phyloP scores from a whole-genome alignment of 2,113 vertebrate species.

The Indicator indicator region DNA sequence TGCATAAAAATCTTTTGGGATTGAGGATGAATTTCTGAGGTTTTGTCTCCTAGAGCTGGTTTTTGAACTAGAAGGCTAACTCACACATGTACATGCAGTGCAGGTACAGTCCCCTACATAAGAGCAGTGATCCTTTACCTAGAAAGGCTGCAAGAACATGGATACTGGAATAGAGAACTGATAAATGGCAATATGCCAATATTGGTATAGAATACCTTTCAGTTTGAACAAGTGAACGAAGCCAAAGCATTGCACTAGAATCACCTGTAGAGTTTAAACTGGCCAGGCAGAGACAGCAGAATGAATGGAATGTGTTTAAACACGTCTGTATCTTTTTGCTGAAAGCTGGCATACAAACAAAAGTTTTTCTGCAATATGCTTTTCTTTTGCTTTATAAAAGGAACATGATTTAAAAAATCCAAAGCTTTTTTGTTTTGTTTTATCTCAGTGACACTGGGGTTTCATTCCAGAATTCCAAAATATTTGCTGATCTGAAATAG shows the following conservation, averaged over 20 bases:
- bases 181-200: background rate
- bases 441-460: background rate
- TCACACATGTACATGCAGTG: fast-evolving
- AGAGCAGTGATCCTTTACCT: background rate
- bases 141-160: background rate
- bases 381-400: background rate
- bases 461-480: background rate
- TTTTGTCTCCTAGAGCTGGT: background rate
- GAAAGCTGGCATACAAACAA: background rate
- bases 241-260: background rate
- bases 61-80: background rate
- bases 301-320: background rate
- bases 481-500: background rate
- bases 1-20: background rate
- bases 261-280: background rate
- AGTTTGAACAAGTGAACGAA: background rate
- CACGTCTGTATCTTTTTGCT: background rate
- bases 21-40: background rate
- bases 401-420: background rate
- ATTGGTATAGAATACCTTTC: background rate
- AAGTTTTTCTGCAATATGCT: fast-evolving
- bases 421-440: no score
- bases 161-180: background rate
- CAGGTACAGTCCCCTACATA: background rate
- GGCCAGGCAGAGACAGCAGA: background rate